Evolutionary conservation across 2,113 vertebrate species (phyloP).

Genomic region (Channa argus): DNA sequence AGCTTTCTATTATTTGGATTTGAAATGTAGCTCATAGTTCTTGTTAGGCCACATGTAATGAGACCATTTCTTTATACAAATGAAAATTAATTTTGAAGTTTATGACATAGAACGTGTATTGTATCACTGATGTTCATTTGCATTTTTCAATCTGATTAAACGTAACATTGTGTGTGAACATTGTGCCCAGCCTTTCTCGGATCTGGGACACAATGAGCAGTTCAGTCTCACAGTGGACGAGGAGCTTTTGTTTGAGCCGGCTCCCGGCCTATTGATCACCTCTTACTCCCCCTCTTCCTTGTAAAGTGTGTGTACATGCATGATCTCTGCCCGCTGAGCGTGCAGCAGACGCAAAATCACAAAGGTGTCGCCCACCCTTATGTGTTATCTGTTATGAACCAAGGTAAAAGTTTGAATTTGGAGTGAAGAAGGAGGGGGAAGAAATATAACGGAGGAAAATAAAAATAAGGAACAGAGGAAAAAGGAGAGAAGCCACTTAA

Average conservation of each 20-base stretch:
- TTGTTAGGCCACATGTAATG: no score
- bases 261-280: constrained; percentile 73
- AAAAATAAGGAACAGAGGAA: constrained; percentile 39
- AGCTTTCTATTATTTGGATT: no score
- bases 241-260: constrained; percentile 69
- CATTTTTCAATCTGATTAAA: constrained; percentile 2
- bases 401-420: constrained; percentile 39
- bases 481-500: constrained; percentile 51
- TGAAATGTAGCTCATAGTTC: no score
- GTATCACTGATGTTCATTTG: not conserved
- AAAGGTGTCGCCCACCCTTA: constrained; percentile 20
- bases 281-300: constrained; percentile 29
- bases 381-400: not conserved
- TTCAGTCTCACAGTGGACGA: constrained; percentile 49
- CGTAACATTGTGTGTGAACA: constrained; percentile 8
- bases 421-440: not conserved
- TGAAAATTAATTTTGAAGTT: no score
- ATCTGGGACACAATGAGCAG: constrained; percentile 66
- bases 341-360: constrained; percentile 40
- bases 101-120: no score
- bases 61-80: no score
- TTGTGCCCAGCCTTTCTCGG: constrained; percentile 48
- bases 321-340: constrained; percentile 62
- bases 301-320: constrained; percentile 62
- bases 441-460: not conserved